phyloP scores from a whole-genome alignment of 2,113 vertebrate species.

The Motacilla alba region DNA sequence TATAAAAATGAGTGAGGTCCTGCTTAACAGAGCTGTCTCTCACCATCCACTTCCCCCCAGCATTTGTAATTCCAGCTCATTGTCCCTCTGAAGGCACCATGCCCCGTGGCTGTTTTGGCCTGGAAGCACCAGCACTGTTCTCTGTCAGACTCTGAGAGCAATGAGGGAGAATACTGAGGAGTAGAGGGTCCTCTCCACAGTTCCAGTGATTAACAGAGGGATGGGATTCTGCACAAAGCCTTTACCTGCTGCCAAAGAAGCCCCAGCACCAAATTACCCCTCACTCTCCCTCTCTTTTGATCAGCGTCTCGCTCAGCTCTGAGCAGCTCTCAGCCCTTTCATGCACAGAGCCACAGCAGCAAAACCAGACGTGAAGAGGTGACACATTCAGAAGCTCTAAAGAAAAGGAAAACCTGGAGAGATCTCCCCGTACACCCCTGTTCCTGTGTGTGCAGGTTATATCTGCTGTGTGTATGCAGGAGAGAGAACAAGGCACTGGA shows the following conservation, averaged over 20 bases:
- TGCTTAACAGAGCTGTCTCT: not conserved
- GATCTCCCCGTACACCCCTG: not conserved
- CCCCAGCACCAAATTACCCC: not conserved
- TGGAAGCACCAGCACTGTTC: not conserved
- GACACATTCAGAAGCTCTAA: not conserved
- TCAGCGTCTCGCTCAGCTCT: not conserved
- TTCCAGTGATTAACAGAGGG: not conserved
- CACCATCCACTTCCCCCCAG: not conserved
- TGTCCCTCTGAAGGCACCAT: not conserved
- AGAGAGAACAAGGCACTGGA: not conserved
- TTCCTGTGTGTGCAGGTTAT: not conserved
- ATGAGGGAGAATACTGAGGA: rapidly evolving
- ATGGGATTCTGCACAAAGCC: not conserved
- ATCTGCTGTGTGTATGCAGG: not conserved
- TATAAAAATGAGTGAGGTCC: not conserved
- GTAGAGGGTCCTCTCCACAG: not conserved
- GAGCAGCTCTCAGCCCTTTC: not conserved
- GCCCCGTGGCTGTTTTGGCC: not conserved
- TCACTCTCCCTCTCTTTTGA: not conserved
- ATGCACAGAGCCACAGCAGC: not conserved
- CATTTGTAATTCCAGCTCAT: not conserved
- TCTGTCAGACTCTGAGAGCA: not conserved
- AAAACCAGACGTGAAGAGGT: not conserved
- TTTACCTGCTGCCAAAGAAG: not conserved
- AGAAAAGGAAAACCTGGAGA: not conserved